Base-by-base conservation (phyloP, 2,888 invertebrate genomes). In the Nomada lathburiana region DNA sequence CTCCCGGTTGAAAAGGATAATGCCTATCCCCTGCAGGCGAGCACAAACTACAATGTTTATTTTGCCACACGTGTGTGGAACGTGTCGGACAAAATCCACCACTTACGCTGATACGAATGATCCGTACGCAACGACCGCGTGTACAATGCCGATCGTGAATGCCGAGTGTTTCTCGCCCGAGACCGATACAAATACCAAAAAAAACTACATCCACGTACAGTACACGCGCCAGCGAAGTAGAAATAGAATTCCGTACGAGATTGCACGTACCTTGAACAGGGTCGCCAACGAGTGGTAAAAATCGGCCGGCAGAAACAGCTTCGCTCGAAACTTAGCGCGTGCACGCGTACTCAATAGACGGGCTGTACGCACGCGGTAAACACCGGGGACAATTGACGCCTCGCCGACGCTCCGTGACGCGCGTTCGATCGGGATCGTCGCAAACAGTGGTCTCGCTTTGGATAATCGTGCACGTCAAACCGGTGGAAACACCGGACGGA, bases 391-490 rank as follows among this genome's bases (percentile, higher is more conserved):
- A 53, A 18, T 65, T 42, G 80, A 53, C 79, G 59, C 59, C 60
- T 26, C 47, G n/a, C 13, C 53, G 77, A 29, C 59, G 16, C 50
- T 18, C 18, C 36, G 23, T 52, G 42, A 36, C 63, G 26, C 13
- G 7, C 44, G 62, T 42, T 68, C 78, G 79, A 79, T 69, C 63
- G 69, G 52, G 64, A 71, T 65, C 59, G 80, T 29, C 63, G 64
- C 47, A 47, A 65, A 65, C 65, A 47, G 23, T 44, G 76, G 57
- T 55, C 65, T 47, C 55, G n/a, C 50, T 23, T 13, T 7, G 29
- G 13, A 44, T 13, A 74, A 65, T 57, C 76, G 26, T 2, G 20
- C 72, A 23, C 72, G 26, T 18, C 16, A 20, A 67, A 18, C 20
- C 16, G 42, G 16, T 36, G 36, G 36, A 36, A 7, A 36, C 16